Conservation (phyloP, 2,797 vertebrate genomes). For the Chelonia mydas region DNA sequence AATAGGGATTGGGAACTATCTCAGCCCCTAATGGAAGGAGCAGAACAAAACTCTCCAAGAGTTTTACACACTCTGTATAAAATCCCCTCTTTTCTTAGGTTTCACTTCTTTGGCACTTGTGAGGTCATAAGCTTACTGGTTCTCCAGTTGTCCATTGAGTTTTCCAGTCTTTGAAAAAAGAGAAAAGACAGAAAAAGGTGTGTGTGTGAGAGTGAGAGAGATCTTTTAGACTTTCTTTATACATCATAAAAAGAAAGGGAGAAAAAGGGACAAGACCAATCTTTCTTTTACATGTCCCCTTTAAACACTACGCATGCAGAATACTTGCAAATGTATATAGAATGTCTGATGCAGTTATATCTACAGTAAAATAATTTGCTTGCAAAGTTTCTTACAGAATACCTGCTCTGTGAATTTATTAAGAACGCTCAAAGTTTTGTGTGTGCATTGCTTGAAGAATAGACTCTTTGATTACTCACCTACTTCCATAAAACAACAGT, state of each 20-base stretch:
- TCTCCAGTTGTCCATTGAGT: neutral
- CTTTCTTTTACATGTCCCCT: neutral
- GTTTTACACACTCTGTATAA: conserved; percentile 53
- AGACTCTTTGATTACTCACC: neutral
- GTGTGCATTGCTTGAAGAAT: too few species aligned
- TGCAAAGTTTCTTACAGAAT: conserved; percentile 17
- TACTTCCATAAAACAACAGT: neutral
- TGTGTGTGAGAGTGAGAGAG: too few species aligned
- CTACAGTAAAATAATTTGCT: neutral
- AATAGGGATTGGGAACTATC: conserved; percentile 33
- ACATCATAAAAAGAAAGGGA: neutral
- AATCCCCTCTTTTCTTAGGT: conserved; percentile 48
- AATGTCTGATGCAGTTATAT: neutral
- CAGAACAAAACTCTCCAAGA: neutral
- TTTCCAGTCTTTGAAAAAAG: too few species aligned
- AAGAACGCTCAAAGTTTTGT: too few species aligned
- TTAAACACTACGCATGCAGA: conserved; percentile 8
- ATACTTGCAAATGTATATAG: conserved; percentile 1
- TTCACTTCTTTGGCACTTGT: conserved; percentile 45
- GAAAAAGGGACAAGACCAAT: neutral
- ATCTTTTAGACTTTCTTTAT: too few species aligned
- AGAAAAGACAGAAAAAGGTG: too few species aligned
- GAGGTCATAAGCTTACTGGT: conserved; percentile 43
- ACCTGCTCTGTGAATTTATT: neutral
- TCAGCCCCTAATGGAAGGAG: conserved; percentile 17